These are phyloP conservation scores for Noctua janthe DNA, from an alignment of 2,888 invertebrate species.

Conservation along the genomic window DNA sequence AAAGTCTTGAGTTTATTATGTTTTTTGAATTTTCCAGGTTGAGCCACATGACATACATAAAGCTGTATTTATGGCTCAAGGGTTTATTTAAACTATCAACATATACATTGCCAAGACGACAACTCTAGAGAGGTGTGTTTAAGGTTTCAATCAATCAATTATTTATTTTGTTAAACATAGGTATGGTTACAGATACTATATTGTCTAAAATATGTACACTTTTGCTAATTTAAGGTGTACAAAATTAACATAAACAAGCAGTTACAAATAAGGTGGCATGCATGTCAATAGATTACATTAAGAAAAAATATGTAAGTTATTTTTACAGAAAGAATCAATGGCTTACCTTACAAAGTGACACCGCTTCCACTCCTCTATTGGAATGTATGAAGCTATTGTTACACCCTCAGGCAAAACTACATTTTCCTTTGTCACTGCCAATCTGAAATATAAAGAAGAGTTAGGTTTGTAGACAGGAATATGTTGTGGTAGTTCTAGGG, in stretches of 20 bases:
- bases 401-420: constrained; percentile 71
- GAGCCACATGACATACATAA: not conserved
- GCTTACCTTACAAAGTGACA: constrained; percentile 92
- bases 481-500: not conserved
- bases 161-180: too few relatives aligned
- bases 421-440: constrained; percentile 90
- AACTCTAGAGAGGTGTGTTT: not conserved
- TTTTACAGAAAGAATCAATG: too few relatives aligned
- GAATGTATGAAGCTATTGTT: constrained; percentile 85
- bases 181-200: too few relatives aligned
- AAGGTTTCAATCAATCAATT: too few relatives aligned
- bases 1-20: not conserved
- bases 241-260: too few relatives aligned
- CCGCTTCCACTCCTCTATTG: constrained; percentile 92
- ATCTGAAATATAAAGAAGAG: constrained; percentile 78
- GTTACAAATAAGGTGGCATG: too few relatives aligned
- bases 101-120: not conserved
- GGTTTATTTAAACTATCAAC: not conserved
- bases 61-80: not conserved
- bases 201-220: too few relatives aligned
- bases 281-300: too few relatives aligned
- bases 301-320: too few relatives aligned
- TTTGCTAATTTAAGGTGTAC: too few relatives aligned
- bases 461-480: not conserved
- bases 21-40: not conserved